Conservation (phyloP, 2,797 vertebrate species). For the Cynodonichthys magdalenae region DNA sequence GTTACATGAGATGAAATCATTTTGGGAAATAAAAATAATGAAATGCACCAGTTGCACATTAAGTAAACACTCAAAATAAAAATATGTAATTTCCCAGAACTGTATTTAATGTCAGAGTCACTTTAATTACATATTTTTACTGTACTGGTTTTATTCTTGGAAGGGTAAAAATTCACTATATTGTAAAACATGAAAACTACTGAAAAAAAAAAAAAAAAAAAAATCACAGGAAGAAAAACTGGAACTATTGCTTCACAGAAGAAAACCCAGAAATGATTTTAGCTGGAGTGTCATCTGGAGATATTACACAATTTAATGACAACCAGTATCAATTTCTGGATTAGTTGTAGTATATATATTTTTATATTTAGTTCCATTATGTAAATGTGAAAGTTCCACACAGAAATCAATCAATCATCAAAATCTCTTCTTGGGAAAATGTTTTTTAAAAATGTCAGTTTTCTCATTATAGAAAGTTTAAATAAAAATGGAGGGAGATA, state of each 20-base stretch:
- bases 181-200: no score
- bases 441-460: no score
- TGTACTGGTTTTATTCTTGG: not conserved
- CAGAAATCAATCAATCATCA: no score
- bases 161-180: slow-evolving; percentile 2
- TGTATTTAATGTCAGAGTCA: slow-evolving; percentile 15
- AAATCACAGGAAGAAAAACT: no score
- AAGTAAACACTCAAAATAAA: slow-evolving; percentile 6
- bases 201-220: not conserved
- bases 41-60: slow-evolving; percentile 12
- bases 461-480: no score
- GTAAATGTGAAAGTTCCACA: no score
- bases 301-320: not conserved
- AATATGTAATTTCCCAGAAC: slow-evolving; percentile 23
- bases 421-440: no score
- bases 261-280: not conserved
- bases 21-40: slow-evolving; percentile 26
- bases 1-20: slow-evolving; percentile 34
- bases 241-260: not conserved
- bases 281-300: not conserved
- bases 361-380: not conserved
- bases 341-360: not conserved
- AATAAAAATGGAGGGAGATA: no score
- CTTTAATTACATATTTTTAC: not conserved
- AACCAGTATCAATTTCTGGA: not conserved